Evolutionary conservation across 2,797 vertebrate genomes (phyloP), one percentile per base, ranked within the genome.

Genomic region (Oreochromis mossambicus): DNA sequence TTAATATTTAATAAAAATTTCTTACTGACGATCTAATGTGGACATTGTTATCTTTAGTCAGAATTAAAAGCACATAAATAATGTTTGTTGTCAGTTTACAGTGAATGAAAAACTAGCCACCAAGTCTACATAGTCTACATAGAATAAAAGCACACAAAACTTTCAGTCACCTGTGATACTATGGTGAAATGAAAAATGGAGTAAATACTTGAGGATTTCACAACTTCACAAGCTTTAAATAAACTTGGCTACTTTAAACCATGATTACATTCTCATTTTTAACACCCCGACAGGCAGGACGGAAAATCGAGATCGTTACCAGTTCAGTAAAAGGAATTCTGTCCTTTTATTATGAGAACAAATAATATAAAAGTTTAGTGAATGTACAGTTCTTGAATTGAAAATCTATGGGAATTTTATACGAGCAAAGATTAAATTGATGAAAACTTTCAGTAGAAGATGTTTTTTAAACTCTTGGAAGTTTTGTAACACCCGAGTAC

Each of bases 371-470:
- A 26, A 48, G 68, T 73, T 24, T 48, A 48, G 41, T 48, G 1
- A 73, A 29, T 48, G 9, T 29, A 46, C 3, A 12, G 15, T 26
- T 48, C 41, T 29, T 29, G 1, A 46, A 43, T 6, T 73, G 68
- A 41, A 46, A 70, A 26, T 26, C 38, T 70, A 46, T 46, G 38
- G 66, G 41, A 46, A 46, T 46, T 46, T 17, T 7, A 24, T 11
- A 46, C 3, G 13, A 26, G 21, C 21, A 0, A 11, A 5, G 41
- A 43, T 46, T 6, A 43, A 24, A 6, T 6, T 46, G 8, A 46
- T 43, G 5, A 10, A 26, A 26, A 17, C 0, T 46, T 43, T 0
- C 66, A 26, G 21, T 26, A 46, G 21, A 70, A 46, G 26, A 11
- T 15, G n/a, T 15, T 68, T 68, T 68, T 43, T 24, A 68, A 68